phyloP scores from a whole-genome alignment of 2,113 vertebrate genomes.

The Aptenodytes forsteri region DNA sequence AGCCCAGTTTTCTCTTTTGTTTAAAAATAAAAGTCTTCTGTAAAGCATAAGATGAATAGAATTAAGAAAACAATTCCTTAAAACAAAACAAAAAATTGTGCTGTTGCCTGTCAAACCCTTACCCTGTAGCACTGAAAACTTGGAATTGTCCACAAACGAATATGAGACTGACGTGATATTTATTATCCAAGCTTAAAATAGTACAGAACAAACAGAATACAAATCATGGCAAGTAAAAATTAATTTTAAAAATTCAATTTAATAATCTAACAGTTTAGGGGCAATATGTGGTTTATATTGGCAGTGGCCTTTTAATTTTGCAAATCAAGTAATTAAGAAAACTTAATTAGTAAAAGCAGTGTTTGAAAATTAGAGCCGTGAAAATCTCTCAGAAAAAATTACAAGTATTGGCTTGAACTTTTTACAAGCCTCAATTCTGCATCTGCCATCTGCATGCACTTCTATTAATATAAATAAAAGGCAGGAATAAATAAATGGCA shows the following conservation, averaged over 20 bases:
- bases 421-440: slow-evolving; percentile 34
- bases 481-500: slow-evolving; percentile 15
- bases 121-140: slow-evolving; percentile 59
- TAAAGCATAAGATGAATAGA: not conserved
- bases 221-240: slow-evolving; percentile 69
- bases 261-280: slow-evolving; percentile 65
- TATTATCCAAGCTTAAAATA: slow-evolving; percentile 68
- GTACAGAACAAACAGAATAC: slow-evolving; percentile 62
- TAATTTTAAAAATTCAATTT: slow-evolving; percentile 68
- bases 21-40: slow-evolving; percentile 47
- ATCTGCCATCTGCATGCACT: slow-evolving; percentile 36
- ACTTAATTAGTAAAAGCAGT: slow-evolving; percentile 54
- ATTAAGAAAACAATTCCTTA: slow-evolving; percentile 30
- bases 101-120: slow-evolving; percentile 52
- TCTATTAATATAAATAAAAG: slow-evolving; percentile 40
- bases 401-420: slow-evolving; percentile 65
- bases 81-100: slow-evolving; percentile 40
- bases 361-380: slow-evolving; percentile 52
- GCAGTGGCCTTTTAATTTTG: slow-evolving; percentile 63
- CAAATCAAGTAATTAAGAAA: slow-evolving; percentile 68
- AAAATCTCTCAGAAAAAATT: slow-evolving; percentile 47
- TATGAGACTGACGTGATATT: slow-evolving; percentile 43
- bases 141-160: slow-evolving; percentile 64
- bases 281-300: slow-evolving; percentile 64
- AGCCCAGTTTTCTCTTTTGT: slow-evolving; percentile 23